Base-by-base conservation (phyloP, 2,797 vertebrate species). In the Lycodopsis pacificus region DNA sequence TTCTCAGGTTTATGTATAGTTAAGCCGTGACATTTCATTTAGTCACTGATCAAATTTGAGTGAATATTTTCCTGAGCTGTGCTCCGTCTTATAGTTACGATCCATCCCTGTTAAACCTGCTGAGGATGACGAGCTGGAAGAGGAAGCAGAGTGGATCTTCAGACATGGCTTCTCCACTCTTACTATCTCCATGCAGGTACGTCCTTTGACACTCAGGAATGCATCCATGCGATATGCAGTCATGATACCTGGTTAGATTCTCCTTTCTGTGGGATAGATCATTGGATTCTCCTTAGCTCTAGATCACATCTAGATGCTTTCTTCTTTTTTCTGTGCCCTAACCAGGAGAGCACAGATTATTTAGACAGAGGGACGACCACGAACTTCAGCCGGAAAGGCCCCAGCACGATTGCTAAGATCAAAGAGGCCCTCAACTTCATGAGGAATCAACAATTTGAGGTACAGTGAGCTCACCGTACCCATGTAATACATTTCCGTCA, bases 401-500 rank as follows among this genome's bases (percentile, higher is more conserved):
- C 98, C 67, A 98, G 97, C 92, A 99, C 98, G 15, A 98, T 99
- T 87, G 97, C 98, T 76, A 99, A 99, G 93, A 99, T 99, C 82
- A 99, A 99, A 90, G 98, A 99, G 86, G 98, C 98, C 4, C 93
- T 99, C 25, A 99, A 99, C 91, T 99, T 99, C 89, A 99, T 99
- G 98, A 95, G 98, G 88, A 99, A 99, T 91, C 98, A 99, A 67
- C 98, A 99, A 86, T 99, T 99, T 94, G 98, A 99, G 97, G 98
- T 98, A 89, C 2, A 15, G 7, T 38, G 27, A 51, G 32, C 40
- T 49, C 22, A 5, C 11, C 7, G 44, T 14, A 58, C 11, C 9
- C 34, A 42, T 32, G 1, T 27, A 22, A 65, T 57, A 11, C 2
- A 30, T 27, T 69, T 40, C 11, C 34, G 11, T 40, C 14, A 62